Evolutionary conservation across 2,113 vertebrate genomes (phyloP).

Genomic region (Myrmophylax atrothorax): DNA sequence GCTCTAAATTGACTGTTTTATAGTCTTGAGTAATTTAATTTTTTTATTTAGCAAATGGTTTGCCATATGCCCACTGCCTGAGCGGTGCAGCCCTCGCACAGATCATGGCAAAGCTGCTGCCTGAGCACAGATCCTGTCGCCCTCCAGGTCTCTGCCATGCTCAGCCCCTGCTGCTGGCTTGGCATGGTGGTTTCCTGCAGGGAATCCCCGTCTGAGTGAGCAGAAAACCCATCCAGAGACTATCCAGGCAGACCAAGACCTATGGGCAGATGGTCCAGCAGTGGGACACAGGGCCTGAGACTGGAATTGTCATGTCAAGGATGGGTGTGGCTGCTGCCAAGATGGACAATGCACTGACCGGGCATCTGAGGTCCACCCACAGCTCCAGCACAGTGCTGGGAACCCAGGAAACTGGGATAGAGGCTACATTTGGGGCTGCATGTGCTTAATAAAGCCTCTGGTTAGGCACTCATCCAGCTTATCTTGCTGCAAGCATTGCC

Average conservation of each 20-base stretch:
- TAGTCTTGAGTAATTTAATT: conserved; percentile 44
- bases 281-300: background rate
- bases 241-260: background rate
- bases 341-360: accelerated
- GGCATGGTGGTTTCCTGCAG: background rate
- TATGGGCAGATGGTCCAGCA: background rate
- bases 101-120: background rate
- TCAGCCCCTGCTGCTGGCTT: background rate
- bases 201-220: background rate
- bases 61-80: conserved; percentile 24
- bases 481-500: background rate
- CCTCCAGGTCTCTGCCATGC: accelerated
- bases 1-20: conserved; percentile 53
- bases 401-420: background rate
- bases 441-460: background rate
- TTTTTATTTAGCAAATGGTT: background rate
- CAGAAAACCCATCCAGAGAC: background rate
- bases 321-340: background rate
- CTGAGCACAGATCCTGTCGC: background rate
- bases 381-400: background rate
- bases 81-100: background rate
- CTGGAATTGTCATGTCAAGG: background rate
- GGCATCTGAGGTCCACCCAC: background rate
- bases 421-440: background rate
- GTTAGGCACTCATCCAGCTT: background rate